Percentiles rank a stretch among this genome's conserved stretches.
phyloP scores from a whole-genome alignment of 2,113 vertebrate genomes.

The Lophius piscatorius region DNA sequence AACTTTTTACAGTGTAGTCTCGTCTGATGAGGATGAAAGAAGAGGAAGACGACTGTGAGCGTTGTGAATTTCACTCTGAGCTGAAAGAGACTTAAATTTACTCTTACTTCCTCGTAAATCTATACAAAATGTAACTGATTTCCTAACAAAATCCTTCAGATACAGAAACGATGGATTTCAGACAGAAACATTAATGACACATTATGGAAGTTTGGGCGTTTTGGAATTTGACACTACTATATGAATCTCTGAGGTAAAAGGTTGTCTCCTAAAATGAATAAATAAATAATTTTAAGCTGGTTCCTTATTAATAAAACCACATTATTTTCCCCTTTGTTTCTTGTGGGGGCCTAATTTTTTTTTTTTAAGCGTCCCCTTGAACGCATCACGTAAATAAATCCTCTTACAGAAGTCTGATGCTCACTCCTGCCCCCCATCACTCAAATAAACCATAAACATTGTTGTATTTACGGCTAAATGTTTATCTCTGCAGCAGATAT shows the following conservation, averaged over 20 bases:
- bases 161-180: not conserved
- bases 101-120: too few relatives aligned
- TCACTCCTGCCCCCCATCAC: too few relatives aligned
- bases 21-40: too few relatives aligned
- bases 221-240: not conserved
- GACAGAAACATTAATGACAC: not conserved
- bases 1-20: too few relatives aligned
- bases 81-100: too few relatives aligned
- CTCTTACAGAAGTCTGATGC: constrained; percentile 6
- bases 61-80: not conserved
- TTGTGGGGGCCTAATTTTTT: too few relatives aligned
- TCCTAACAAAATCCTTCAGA: too few relatives aligned
- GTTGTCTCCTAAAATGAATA: too few relatives aligned
- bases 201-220: not conserved
- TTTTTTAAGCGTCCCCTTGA: constrained; percentile 1
- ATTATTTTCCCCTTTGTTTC: too few relatives aligned
- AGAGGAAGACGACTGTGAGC: not conserved
- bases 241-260: not conserved
- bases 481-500: not conserved
- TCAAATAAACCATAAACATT: constrained; percentile 9
- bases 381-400: constrained; percentile 40
- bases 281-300: too few relatives aligned
- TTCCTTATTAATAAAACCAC: too few relatives aligned
- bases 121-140: too few relatives aligned
- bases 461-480: not conserved